These are phyloP conservation scores for Andricus grossulariae DNA, from an alignment of 1,140 invertebrate genomes.

Conservation along the genomic window DNA sequence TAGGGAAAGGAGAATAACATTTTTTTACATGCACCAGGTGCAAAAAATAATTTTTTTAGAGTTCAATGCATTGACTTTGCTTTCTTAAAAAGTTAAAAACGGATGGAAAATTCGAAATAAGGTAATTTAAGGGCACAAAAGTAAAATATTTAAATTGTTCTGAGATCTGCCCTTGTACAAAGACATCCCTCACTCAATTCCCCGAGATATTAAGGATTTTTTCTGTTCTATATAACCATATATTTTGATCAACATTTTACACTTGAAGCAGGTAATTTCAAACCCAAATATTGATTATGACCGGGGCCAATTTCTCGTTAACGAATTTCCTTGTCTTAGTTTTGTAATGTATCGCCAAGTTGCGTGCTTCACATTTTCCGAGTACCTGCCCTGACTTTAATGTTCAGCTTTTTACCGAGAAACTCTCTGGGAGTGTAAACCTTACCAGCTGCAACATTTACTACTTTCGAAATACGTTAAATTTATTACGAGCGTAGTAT, in stretches of 20 bases:
- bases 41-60: too few relatives aligned
- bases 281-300: neutral
- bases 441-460: constrained; percentile 47
- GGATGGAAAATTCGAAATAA: too few relatives aligned
- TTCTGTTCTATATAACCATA: too few relatives aligned
- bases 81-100: too few relatives aligned
- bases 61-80: too few relatives aligned
- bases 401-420: constrained; percentile 11
- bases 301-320: constrained; percentile 32
- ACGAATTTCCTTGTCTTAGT: constrained; percentile 34
- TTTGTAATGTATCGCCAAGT: neutral
- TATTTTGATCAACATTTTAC: neutral
- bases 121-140: too few relatives aligned
- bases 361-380: constrained; percentile 11
- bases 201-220: too few relatives aligned
- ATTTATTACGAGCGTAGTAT: constrained; percentile 46
- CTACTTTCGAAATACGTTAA: constrained; percentile 49
- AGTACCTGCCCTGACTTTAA: constrained; percentile 8
- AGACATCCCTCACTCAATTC: too few relatives aligned
- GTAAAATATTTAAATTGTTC: too few relatives aligned
- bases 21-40: too few relatives aligned
- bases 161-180: too few relatives aligned
- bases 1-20: too few relatives aligned
- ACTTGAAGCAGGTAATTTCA: constrained; percentile 31
- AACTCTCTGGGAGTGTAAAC: constrained; percentile 21